Evolutionary conservation across 53 echinoderm and acorn worm species (phyloP).

Genomic region (Hippasteria phrygiana): DNA sequence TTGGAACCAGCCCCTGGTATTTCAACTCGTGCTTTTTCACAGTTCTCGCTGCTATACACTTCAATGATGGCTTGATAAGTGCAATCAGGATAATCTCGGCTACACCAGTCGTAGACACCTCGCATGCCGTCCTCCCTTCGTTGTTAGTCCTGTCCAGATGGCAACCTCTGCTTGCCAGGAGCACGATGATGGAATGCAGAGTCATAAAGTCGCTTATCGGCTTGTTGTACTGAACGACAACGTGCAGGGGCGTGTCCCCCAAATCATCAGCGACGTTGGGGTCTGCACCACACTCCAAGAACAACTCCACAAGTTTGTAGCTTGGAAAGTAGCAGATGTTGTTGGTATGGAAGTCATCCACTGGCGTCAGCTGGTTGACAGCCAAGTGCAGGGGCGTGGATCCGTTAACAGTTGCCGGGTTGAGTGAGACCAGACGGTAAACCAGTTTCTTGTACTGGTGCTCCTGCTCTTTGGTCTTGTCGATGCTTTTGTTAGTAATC

Average conservation of each 20-base stretch:
- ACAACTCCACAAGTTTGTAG: constrained; percentile 68
- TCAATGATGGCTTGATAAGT: constrained; percentile 68
- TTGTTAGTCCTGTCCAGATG: constrained; percentile 79
- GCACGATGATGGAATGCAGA: constrained; percentile 77
- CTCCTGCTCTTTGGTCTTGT: constrained; percentile 68
- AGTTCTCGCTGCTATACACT: constrained; percentile 73
- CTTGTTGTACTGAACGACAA: constrained; percentile 82
- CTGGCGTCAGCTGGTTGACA: constrained; percentile 79
- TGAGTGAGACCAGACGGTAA: constrained; percentile 69
- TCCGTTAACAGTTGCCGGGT: constrained; percentile 60
- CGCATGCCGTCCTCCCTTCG: constrained; percentile 69
- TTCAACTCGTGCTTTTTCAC: constrained; percentile 63
- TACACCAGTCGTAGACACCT: constrained; percentile 77
- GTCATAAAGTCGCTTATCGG: constrained; percentile 90
- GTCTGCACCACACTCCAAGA: constrained; percentile 83
- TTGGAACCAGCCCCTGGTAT: constrained; percentile 78
- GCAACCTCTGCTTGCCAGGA: constrained; percentile 67
- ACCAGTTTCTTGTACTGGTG: constrained; percentile 76
- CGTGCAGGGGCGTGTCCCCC: constrained; percentile 73
- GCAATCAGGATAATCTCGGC: constrained; percentile 86
- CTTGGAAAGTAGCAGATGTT: constrained; percentile 81
- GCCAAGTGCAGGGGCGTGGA: constrained; percentile 79
- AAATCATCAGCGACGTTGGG: constrained; percentile 73
- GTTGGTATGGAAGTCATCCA: constrained; percentile 89
- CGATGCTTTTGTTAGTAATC: constrained; percentile 65